Evolutionary conservation across 2,888 invertebrate species (phyloP).

Genomic region (Volucella inflata): DNA sequence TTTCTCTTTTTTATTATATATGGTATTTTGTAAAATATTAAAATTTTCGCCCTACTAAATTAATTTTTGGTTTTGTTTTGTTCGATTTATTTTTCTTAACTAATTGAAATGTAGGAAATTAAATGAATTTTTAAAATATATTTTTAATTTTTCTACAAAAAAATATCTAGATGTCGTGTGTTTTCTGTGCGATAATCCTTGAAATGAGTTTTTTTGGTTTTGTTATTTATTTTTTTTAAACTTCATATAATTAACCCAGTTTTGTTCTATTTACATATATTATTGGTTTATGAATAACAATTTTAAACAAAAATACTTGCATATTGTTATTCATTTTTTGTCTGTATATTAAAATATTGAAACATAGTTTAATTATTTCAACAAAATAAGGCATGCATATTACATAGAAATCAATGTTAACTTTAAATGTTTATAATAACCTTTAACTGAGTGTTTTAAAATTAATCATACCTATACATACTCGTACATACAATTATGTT

Average conservation of each 20-base stretch:
- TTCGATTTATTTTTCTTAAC: conserved; percentile 34
- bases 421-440: no score
- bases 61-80: conserved; percentile 24
- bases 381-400: conserved; percentile 16
- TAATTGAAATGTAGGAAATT: conserved; percentile 70
- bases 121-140: conserved; percentile 34
- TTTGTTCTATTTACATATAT: conserved; percentile 23
- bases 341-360: conserved; percentile 7
- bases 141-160: conserved; percentile 49
- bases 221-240: conserved; percentile 41
- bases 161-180: conserved; percentile 76
- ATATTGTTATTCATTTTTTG: conserved; percentile 53
- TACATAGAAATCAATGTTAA: neutral
- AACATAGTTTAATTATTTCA: conserved; percentile 45
- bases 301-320: conserved; percentile 43
- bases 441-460: no score
- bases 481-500: no score
- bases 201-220: conserved; percentile 41
- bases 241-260: conserved; percentile 52
- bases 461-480: no score
- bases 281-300: conserved; percentile 46
- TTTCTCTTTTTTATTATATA: conserved; percentile 49
- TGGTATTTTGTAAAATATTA: conserved; percentile 70
- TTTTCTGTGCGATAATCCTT: conserved; percentile 73
- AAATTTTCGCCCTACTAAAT: conserved; percentile 66